A percentile compares a stretch with the other conserved stretches of the same genome.
Evolutionary conservation across 1,140 invertebrate genomes (phyloP).

Genomic region (Popillia japonica): DNA sequence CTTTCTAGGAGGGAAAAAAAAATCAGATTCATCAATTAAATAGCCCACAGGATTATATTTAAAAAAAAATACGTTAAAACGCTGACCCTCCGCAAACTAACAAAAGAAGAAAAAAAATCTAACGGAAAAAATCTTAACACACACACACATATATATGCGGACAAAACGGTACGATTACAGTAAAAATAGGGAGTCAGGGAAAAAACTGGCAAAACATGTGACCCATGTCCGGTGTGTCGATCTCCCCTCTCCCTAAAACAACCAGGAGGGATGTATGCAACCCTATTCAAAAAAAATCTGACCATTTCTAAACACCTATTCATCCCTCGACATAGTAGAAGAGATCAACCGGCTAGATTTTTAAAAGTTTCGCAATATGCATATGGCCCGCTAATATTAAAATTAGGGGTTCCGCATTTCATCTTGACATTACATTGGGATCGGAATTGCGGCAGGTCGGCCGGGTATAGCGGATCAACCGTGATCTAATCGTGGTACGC

Average conservation of each 20-base stretch:
- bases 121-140: slow-evolving; percentile 21
- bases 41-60: neutral
- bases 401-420: neutral
- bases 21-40: neutral
- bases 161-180: neutral
- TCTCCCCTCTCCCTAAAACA: neutral
- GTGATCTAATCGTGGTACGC: neutral
- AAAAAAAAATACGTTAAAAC: slow-evolving; percentile 24
- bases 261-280: neutral
- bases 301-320: neutral
- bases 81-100: neutral
- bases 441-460: neutral
- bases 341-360: too few relatives aligned
- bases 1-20: neutral
- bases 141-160: too few relatives aligned
- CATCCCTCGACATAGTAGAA: too few relatives aligned
- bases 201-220: neutral
- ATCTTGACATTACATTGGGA: neutral
- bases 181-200: neutral
- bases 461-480: neutral
- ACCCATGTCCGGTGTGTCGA: neutral
- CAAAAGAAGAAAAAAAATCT: neutral
- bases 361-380: too few relatives aligned
- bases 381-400: slow-evolving; percentile 9
- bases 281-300: slow-evolving; percentile 7